Base-by-base conservation (phyloP, 2,113 vertebrate species). In the Morphnarchus princeps region DNA sequence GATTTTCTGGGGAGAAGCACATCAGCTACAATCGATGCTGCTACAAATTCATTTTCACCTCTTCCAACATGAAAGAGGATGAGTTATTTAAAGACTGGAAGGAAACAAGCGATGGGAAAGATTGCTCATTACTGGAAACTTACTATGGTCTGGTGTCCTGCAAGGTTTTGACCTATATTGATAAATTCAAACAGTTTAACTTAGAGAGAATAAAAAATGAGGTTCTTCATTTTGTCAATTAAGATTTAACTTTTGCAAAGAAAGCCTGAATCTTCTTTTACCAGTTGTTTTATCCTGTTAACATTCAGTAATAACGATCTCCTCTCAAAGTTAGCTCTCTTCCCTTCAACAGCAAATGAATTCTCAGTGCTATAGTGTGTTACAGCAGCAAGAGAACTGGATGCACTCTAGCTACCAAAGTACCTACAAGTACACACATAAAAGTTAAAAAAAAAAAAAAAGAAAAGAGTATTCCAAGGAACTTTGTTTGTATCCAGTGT, bases 21-120 rank as follows among this genome's bases (percentile, higher is more conserved):
- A 96, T 99, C 90, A 98, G 97, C 61, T 99, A 99, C 95, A 99
- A 99, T 31, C 96, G 97, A 61, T 99, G 99, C 98, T 99, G 99
- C 97, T 99, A 99, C 69, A 98, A 97, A 82, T 99, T 99, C 92
- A 98, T 99, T 90, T 99, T 99, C 97, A 99, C 98, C 95, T 99
- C 99, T 18, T 98, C 98, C 3, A 86, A 88, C 66, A 87, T 98
- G 89, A 76, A 71, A 11, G 96, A 96, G 38, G 87, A 97, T 0
- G 98, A 99, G 96, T 96, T 99, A 22, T 62, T 97, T 19, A 81
- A 62, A 34, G 98, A 97, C 62, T 99, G 99, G 99, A 90, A 90
- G 43, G 99, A 99, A 93, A 97, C 98, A 16, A 97, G 89, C 3
- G 58, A 92, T 12, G 97, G 97, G 36, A 88, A 96, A 31, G 97